Percentiles rank a stretch among this genome's conserved stretches.
Conservation (phyloP, 2,797 vertebrate species). For the Poliocrania exsul region DNA sequence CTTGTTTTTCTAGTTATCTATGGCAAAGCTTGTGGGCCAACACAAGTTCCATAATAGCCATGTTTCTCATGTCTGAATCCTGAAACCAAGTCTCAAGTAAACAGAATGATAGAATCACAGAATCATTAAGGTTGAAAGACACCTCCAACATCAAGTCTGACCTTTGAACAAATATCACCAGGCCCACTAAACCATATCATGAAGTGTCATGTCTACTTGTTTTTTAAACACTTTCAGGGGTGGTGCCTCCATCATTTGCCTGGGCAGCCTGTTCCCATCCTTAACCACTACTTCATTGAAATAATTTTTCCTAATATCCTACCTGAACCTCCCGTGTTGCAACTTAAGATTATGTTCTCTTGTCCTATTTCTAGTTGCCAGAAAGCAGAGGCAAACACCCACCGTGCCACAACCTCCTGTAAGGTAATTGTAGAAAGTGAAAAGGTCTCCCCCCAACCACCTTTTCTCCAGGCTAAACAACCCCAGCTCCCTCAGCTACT, state of each 20-base stretch:
- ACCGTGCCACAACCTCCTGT: not conserved
- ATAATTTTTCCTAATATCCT: not conserved
- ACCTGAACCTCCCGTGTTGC: not conserved
- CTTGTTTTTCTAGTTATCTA: not conserved
- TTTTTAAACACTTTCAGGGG: not conserved
- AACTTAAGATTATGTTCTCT: not conserved
- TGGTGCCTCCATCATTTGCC: not conserved
- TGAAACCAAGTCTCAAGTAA: not conserved
- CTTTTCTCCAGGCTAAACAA: not conserved
- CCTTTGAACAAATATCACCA: not conserved
- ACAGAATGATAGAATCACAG: not conserved
- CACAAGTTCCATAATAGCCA: not conserved
- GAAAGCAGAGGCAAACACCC: not conserved
- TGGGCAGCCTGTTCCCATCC: not conserved
- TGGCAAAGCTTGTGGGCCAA: not conserved
- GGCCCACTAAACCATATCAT: not conserved
- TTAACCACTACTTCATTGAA: not conserved
- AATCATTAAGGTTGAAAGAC: not conserved
- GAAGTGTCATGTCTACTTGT: not conserved
- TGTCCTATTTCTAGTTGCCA: not conserved
- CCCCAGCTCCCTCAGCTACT: not conserved
- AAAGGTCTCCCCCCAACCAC: not conserved
- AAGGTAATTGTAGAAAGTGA: not conserved
- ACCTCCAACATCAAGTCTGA: accelerated
- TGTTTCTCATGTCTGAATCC: not conserved